phyloP scores from a whole-genome alignment of 92 coral and sea anemone genomes.

The Bergia sp. region DNA sequence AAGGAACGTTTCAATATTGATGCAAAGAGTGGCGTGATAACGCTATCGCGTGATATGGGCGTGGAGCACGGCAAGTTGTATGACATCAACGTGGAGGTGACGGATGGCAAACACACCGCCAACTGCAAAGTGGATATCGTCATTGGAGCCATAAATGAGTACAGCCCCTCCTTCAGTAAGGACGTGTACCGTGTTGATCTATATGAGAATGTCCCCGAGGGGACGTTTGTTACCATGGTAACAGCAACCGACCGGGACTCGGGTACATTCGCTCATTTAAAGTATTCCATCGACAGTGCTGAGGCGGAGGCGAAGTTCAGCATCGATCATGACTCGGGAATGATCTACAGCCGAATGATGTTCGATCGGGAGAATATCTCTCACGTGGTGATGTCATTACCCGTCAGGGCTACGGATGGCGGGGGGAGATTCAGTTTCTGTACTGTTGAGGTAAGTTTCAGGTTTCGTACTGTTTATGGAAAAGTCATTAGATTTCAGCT shows the following conservation, averaged over 20 bases:
- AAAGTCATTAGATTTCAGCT: no score
- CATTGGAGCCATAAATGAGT: constrained; percentile 93
- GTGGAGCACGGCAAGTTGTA: constrained; percentile 87
- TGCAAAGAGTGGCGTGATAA: constrained; percentile 83
- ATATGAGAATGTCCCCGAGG: constrained; percentile 90
- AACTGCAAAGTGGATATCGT: constrained; percentile 81
- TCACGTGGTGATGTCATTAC: constrained; percentile 82
- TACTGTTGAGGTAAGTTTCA: constrained; percentile 77
- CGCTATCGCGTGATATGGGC: constrained; percentile 82
- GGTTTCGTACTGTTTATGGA: not conserved
- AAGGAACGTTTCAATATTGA: constrained; percentile 74
- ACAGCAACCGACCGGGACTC: constrained; percentile 95
- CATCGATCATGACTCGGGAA: constrained; percentile 88
- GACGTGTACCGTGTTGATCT: constrained; percentile 78
- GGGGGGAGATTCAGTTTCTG: constrained; percentile 95
- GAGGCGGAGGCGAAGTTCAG: constrained; percentile 83
- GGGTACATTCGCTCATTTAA: constrained; percentile 79
- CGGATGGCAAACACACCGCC: constrained; percentile 75
- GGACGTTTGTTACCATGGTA: constrained; percentile 94
- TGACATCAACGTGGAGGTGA: constrained; percentile 73
- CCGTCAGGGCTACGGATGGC: constrained; percentile 91
- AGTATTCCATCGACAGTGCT: constrained; percentile 84
- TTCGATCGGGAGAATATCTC: constrained; percentile 91
- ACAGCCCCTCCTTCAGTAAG: constrained; percentile 83
- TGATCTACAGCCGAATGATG: constrained; percentile 85